Base-by-base conservation (phyloP, 2,113 vertebrate species). In the Notiomystis cincta region DNA sequence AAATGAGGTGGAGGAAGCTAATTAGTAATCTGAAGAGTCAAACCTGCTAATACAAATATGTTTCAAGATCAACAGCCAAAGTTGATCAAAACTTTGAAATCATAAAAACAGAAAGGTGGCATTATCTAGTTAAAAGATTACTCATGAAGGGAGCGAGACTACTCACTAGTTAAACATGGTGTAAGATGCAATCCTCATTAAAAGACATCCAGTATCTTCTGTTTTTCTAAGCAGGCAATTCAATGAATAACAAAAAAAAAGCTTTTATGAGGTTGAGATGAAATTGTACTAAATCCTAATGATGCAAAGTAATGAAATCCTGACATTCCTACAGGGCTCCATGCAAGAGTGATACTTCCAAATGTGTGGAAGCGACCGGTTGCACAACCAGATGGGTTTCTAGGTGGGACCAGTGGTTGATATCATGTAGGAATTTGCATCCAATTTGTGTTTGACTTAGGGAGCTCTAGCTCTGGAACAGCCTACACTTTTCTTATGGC, bases 11-110 rank as follows among this genome's bases (percentile, higher is more conserved):
- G 90, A 96, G 90, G 72, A 94, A 96, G 93, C 93, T 97, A 97
- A 98, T 98, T 97, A 98, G 95, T 98, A 98, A 97, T 97, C 96
- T 92, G n/a, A 93, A 50, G 89, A 95, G 90, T 92, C 96, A 97
- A 98, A 98, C 96, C 94, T 98, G 84, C 80, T 97, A 97, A 85
- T 96, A 89, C 84, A 95, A 96, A 96, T 88, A 69, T 38, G 22
- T 81, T 96, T 87, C 70, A 85, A 93, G 91, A 86, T 75, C 85
- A 96, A 94, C 75, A 83, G 90, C 81, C 93, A 93, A 82, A 97
- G 95, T 62, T 71, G 57, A 75, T 95, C 90, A 97, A 92, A 97
- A 95, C 67, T 97, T 97, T 95, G 75, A 95, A 83, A 96, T 77
- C 35, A 71, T 51, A 82, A 96, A 95, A 82, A 30, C 53, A 93